phyloP scores from a whole-genome alignment of 1,140 invertebrate species.

The Hypothenemus hampei region DNA sequence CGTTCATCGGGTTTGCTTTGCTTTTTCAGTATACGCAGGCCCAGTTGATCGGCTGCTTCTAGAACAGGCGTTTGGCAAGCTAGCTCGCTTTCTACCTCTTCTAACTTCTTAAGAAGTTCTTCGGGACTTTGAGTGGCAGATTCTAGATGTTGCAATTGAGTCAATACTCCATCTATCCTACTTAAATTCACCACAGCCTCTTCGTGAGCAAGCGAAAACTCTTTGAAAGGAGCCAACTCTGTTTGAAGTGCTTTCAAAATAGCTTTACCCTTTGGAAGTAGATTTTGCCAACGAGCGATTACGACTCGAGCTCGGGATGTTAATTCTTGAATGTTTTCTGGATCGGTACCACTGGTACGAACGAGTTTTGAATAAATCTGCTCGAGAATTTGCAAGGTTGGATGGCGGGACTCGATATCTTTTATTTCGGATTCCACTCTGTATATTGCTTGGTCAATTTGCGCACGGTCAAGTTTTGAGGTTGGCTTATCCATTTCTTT shows the following conservation, averaged over 20 bases:
- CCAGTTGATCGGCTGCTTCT: slow-evolving; percentile 55
- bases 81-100: slow-evolving; percentile 55
- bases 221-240: slow-evolving; percentile 56
- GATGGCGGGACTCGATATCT: slow-evolving; percentile 54
- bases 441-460: slow-evolving; percentile 49
- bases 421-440: slow-evolving; percentile 53
- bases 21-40: slow-evolving; percentile 54
- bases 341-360: slow-evolving; percentile 54
- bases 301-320: slow-evolving; percentile 51
- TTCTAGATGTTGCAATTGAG: slow-evolving; percentile 61
- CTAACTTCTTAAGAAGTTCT: slow-evolving; percentile 47
- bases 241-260: slow-evolving; percentile 48
- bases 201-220: slow-evolving; percentile 66
- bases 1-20: slow-evolving; percentile 53
- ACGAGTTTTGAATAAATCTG: slow-evolving; percentile 57
- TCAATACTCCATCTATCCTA: slow-evolving; percentile 63
- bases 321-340: slow-evolving; percentile 55
- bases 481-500: slow-evolving; percentile 49
- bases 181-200: slow-evolving; percentile 62
- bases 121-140: slow-evolving; percentile 45
- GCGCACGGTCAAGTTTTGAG: slow-evolving; percentile 48
- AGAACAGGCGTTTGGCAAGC: slow-evolving; percentile 50
- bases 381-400: slow-evolving; percentile 54
- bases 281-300: slow-evolving; percentile 55
- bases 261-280: slow-evolving; percentile 49